Evolutionary conservation across 2,797 vertebrate genomes (phyloP), one percentile per base, ranked within the genome.

Genomic region (Anas bernieri): DNA sequence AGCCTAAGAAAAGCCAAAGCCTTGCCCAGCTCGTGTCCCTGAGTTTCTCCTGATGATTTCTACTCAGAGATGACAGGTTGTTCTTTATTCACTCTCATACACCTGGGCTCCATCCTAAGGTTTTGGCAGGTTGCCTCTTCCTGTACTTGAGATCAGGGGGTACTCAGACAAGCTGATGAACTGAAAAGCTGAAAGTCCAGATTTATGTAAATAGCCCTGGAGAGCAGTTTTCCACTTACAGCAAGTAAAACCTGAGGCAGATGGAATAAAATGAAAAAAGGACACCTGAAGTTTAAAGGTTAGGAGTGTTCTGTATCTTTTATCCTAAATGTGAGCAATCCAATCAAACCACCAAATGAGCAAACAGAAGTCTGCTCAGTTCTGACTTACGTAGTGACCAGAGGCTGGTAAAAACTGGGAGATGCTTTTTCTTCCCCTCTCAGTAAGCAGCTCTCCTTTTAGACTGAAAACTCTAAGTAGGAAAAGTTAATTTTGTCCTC

Each of bases 361-460:
- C 31, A 31, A 61, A 76, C 9, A 66, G 50, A 77, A 45, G 3
- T 37, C 39, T 67, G 8, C 17, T 79, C 20, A 79, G 31, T 41
- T 78, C 73, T 41, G 2, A 0, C 13, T 62, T 61, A 46, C 0
- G 2, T 45, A 54, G 5, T 20, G 23, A 25, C 17, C 23, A 52
- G 26, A 41, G 37, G 41, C 26, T 37, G 67, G 35, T 13, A 39
- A 70, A 62, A 79, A 33, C 20, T 41, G 9, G 11, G 46, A 69
- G 14, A 5, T 4, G 23, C 18, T 8, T 91, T 70, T 86, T 23
- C 16, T 80, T 16, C 8, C 17, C 10, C 15, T 85, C 12, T 12
- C 61, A 89, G 43, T 0, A 87, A 85, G 35, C 0, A 83, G 12
- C 48, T 54, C 22, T 17, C 76, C 43, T 74, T 88, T 68, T 7